These are phyloP conservation scores for Bos taurus DNA, from an alignment of 2,113 vertebrate species.

Conservation along the genomic window DNA sequence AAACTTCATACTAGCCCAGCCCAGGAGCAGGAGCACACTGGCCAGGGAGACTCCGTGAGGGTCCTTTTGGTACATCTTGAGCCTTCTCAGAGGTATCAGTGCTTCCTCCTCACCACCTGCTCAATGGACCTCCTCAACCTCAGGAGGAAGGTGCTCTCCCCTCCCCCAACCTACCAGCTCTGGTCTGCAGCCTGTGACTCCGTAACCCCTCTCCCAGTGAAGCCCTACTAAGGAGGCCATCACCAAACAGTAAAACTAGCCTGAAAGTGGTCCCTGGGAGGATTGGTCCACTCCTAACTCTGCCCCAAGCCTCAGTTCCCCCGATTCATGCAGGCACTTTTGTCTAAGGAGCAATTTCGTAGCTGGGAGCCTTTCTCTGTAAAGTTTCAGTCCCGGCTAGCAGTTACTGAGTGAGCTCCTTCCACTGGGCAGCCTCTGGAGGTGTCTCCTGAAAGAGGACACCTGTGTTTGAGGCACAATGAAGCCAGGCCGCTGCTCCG, in stretches of 20 bases:
- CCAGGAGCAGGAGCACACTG: background rate
- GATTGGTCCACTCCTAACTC: background rate
- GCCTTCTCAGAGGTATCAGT: background rate
- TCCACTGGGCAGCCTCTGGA: background rate
- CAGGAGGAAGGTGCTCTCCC: background rate
- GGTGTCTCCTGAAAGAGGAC: background rate
- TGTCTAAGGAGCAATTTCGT: slow-evolving; percentile 27
- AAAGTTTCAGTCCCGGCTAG: background rate
- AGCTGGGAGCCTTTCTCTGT: background rate
- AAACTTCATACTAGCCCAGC: background rate
- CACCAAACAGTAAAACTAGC: background rate
- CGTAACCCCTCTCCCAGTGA: too few relatives aligned
- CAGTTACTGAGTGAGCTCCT: background rate
- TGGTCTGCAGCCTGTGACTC: background rate
- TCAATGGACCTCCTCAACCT: background rate
- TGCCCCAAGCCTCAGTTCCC: background rate
- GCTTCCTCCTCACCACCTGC: background rate
- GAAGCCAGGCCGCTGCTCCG: background rate
- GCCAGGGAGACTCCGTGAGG: background rate
- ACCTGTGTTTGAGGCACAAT: background rate
- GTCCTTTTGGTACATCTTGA: background rate
- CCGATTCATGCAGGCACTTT: background rate
- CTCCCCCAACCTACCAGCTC: background rate
- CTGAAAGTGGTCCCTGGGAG: background rate
- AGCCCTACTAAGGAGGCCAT: background rate